phyloP scores from a whole-genome alignment of 2,113 vertebrate genomes.

The Morone saxatilis region DNA sequence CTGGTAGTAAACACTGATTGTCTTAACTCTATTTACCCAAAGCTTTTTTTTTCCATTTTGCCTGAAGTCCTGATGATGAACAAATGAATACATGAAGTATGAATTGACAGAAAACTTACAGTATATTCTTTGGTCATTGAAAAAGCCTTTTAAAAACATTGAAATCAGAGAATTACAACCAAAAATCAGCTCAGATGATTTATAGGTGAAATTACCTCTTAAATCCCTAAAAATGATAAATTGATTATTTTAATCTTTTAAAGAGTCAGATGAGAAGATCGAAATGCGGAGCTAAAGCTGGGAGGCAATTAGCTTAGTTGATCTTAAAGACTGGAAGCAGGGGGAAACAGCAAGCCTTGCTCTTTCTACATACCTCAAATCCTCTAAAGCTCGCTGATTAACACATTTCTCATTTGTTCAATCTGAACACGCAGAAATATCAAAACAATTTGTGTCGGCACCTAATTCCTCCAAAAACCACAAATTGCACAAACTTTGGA shows the following conservation, averaged over 20 bases:
- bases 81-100: neutral
- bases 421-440: neutral
- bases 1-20: slow-evolving; percentile 61
- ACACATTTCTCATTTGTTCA: neutral
- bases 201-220: neutral
- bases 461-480: too few species aligned
- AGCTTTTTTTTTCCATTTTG: neutral
- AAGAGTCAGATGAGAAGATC: neutral
- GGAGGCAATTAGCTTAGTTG: neutral
- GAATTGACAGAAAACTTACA: too few species aligned
- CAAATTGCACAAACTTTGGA: neutral
- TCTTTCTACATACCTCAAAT: neutral
- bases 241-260: neutral
- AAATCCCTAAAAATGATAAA: neutral
- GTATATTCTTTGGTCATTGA: too few species aligned
- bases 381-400: neutral
- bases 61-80: neutral
- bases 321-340: neutral
- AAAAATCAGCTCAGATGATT: neutral
- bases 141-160: too few species aligned
- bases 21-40: neutral
- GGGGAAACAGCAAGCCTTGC: neutral
- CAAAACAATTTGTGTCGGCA: neutral
- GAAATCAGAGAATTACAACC: too few species aligned
- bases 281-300: neutral